A percentile compares a stretch with the other conserved stretches of the same genome.
Evolutionary conservation across 2,113 vertebrate species (phyloP).

Genomic region (Fregata magnificens): DNA sequence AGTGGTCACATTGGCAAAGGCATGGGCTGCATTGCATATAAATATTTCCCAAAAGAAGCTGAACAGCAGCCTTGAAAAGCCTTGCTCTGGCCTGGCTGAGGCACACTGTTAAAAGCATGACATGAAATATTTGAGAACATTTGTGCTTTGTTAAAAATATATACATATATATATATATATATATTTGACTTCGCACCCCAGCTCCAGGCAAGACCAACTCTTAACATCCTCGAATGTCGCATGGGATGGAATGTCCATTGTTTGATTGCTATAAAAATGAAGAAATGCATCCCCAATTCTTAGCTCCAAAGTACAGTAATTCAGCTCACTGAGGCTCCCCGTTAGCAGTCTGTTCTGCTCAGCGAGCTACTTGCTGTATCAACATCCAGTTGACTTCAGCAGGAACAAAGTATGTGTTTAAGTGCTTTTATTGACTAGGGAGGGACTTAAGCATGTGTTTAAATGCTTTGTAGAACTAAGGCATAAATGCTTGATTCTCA

Average conservation of each 20-base stretch:
- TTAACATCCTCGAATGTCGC: neutral
- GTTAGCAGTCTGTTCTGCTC: neutral
- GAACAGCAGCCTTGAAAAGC: neutral
- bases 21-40: neutral
- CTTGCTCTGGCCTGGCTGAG: neutral
- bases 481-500: slow-evolving; percentile 17
- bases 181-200: neutral
- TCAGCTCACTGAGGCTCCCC: neutral
- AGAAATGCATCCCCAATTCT: neutral
- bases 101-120: neutral
- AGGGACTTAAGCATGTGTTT: slow-evolving; percentile 35
- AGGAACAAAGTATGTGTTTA: slow-evolving; percentile 42
- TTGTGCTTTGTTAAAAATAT: neutral
- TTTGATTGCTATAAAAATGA: slow-evolving; percentile 1
- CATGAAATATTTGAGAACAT: neutral
- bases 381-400: slow-evolving; percentile 24
- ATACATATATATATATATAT: neutral
- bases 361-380: neutral
- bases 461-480: slow-evolving; percentile 30
- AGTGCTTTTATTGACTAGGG: slow-evolving; percentile 55
- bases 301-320: neutral
- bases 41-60: neutral
- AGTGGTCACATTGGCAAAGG: neutral
- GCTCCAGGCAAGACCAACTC: neutral
- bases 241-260: neutral